These are phyloP conservation scores for Lycopodina hypogea DNA, from an alignment of 37 sponge, comb jelly and placozoan genomes.

Conservation along the genomic window DNA sequence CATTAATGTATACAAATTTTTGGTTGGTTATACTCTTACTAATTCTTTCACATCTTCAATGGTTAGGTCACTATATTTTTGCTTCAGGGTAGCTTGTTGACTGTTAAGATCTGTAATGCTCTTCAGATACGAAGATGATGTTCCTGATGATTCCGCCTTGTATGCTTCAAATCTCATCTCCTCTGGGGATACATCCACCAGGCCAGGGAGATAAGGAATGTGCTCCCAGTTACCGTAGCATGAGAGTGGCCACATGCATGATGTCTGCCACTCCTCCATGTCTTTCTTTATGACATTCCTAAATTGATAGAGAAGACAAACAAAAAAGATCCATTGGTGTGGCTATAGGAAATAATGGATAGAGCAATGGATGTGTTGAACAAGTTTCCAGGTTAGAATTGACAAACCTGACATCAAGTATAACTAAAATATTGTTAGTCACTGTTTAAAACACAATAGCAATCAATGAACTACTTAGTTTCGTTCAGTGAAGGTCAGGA, in stretches of 20 bases:
- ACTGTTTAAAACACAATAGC: too few species aligned
- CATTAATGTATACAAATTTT: too few species aligned
- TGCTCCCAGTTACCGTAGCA: constrained; percentile 37
- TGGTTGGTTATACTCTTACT: background rate
- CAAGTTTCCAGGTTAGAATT: background rate
- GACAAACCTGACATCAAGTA: too few species aligned
- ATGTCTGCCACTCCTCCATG: constrained; percentile 45
- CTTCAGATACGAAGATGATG: background rate
- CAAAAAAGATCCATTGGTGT: background rate
- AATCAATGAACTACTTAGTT: too few species aligned
- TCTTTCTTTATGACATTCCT: constrained; percentile 37
- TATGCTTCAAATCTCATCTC: constrained; percentile 76
- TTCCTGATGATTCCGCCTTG: constrained; percentile 13
- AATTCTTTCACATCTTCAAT: background rate
- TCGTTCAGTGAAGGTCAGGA: too few species aligned
- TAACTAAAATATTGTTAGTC: too few species aligned
- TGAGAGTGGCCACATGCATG: constrained; percentile 67
- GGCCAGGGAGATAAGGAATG: constrained; percentile 33
- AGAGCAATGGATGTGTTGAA: background rate
- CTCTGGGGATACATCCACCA: constrained; percentile 58
- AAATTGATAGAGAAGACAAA: background rate
- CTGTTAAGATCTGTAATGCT: background rate
- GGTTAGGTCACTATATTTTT: background rate
- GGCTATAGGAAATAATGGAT: background rate
- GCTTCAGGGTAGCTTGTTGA: background rate